phyloP scores from a whole-genome alignment of 2,113 vertebrate genomes.

The Edolisoma coerulescens region DNA sequence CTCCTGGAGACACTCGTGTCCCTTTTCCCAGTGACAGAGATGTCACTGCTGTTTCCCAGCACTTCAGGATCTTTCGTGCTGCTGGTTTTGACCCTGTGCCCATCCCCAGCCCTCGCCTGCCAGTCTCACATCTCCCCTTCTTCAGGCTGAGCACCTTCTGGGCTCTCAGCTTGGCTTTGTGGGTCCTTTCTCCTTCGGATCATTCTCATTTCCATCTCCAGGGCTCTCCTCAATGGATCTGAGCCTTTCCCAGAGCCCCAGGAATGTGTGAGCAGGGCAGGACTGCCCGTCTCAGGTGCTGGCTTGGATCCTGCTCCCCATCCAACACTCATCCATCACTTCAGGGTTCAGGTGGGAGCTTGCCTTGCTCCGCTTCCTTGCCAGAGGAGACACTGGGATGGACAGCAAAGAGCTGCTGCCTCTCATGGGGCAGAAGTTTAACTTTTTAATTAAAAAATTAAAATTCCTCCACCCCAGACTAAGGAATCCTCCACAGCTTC shows the following conservation, averaged over 20 bases:
- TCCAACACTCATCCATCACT: neutral
- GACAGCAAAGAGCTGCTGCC: neutral
- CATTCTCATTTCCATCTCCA: neutral
- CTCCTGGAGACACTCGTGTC: neutral
- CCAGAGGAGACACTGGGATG: neutral
- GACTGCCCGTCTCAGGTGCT: neutral
- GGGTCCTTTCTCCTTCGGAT: neutral
- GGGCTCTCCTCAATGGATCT: neutral
- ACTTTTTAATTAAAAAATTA: neutral
- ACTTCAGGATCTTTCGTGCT: neutral
- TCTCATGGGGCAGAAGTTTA: neutral
- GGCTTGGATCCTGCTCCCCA: neutral
- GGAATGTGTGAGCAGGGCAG: neutral
- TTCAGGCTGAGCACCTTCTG: neutral
- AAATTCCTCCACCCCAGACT: neutral
- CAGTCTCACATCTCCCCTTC: neutral
- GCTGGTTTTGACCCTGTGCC: rapidly evolving
- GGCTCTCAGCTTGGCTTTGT: neutral
- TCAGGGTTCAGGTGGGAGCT: rapidly evolving
- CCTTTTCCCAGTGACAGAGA: neutral
- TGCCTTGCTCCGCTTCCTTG: neutral
- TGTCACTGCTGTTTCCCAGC: neutral
- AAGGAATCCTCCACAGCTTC: neutral
- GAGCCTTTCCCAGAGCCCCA: neutral
- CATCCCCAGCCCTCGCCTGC: neutral